A percentile compares a stretch with the other conserved stretches of the same genome.
Conservation (phyloP, 2,888 invertebrate species). For the Phortica magna region DNA sequence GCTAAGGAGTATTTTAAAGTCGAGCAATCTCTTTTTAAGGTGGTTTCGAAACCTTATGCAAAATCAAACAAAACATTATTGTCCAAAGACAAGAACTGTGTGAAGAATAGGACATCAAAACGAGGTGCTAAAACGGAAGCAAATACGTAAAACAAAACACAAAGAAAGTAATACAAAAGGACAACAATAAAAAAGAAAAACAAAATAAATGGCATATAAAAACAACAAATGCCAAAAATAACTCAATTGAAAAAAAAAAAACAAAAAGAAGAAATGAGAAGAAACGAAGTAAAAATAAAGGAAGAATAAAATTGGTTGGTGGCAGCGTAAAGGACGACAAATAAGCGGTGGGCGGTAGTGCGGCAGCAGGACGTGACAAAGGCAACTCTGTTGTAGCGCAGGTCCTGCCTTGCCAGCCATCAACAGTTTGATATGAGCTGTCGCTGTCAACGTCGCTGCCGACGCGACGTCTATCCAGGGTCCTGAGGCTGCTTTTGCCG, state of each 20-base stretch:
- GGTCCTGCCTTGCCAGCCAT: constrained; percentile 46
- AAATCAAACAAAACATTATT: no score
- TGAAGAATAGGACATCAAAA: no score
- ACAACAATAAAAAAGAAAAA: background rate
- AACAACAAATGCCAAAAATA: constrained; percentile 13
- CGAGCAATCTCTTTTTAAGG: no score
- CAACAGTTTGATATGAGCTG: constrained; percentile 69
- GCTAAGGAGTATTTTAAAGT: no score
- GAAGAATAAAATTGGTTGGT: background rate
- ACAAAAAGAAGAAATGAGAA: background rate
- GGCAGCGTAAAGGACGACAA: background rate
- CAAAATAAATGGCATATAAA: background rate
- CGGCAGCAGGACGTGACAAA: background rate
- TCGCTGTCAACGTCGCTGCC: constrained; percentile 38
- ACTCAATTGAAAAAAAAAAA: background rate
- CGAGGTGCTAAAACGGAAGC: background rate
- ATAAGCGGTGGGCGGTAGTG: no score
- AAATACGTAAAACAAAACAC: background rate
- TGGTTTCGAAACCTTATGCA: no score
- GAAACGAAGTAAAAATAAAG: background rate
- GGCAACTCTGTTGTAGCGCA: background rate
- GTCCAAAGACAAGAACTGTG: no score
- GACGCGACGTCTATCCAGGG: background rate
- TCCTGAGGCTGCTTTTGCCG: constrained; percentile 5
- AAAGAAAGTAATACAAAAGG: background rate